Conservation (phyloP, 2,797 vertebrate genomes). For the Falco biarmicus region DNA sequence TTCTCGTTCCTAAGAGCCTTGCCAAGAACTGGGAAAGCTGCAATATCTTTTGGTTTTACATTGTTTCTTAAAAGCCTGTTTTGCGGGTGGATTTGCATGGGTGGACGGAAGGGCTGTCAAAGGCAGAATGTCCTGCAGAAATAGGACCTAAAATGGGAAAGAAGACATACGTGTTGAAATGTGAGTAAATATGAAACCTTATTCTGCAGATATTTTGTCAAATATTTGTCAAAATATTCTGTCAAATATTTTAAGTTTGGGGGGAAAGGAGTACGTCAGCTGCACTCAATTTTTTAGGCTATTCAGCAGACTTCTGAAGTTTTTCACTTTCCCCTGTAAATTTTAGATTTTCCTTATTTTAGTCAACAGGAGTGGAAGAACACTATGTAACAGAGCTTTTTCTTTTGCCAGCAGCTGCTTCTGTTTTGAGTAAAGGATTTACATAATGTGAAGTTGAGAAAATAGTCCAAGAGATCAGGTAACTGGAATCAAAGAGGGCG, state of each 20-base stretch:
- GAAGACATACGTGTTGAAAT: not conserved
- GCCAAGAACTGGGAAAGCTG: constrained; percentile 11
- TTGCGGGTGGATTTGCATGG: not conserved
- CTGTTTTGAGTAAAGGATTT: constrained; percentile 3
- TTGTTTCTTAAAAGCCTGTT: not conserved
- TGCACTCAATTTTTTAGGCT: not conserved
- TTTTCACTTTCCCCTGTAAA: not conserved
- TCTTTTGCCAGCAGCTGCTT: not conserved
- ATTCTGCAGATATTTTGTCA: not conserved
- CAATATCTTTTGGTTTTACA: not conserved
- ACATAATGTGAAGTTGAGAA: not conserved
- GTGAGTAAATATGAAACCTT: not conserved
- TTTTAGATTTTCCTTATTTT: not conserved
- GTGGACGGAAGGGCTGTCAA: not conserved
- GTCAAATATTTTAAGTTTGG: not conserved
- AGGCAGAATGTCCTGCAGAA: not conserved
- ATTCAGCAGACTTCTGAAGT: not conserved
- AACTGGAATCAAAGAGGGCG: not conserved
- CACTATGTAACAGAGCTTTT: not conserved
- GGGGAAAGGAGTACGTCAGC: not conserved
- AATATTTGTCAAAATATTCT: no score
- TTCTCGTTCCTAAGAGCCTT: not conserved
- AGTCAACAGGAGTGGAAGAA: not conserved
- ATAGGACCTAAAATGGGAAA: not conserved
- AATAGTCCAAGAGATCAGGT: not conserved